Evolutionary conservation across 2,888 invertebrate genomes (phyloP), one percentile per base, ranked within the genome.

Genomic region (Synanthedon formicaeformis): DNA sequence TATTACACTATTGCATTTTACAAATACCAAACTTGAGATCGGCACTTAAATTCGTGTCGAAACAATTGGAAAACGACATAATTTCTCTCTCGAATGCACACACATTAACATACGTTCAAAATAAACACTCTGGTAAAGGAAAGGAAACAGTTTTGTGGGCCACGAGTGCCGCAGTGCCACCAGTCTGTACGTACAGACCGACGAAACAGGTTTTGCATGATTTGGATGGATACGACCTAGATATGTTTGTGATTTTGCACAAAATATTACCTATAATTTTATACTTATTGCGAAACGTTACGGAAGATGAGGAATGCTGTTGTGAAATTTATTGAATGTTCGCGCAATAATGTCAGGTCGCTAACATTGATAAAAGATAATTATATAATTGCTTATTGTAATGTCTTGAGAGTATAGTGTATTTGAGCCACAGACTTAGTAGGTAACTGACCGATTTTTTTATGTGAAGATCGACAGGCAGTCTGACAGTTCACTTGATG

Each of bases 61-160:
- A 60, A 49, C 23, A 59, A 52, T 40, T 61, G 60, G 61, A 67
- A 56, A 63, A 60, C 34, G 60, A 50, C 63, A 53, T 54, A 53
- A 60, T 63, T 62, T 34, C 53, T 67, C 65, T 49, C 69, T 65
- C 65, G 67, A 69, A 61, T 51, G 54, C 58, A 48, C 54, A 53
- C 52, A 63, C 55, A 70, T 66, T 65, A 71, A 72, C 67, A 59
- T 65, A n/a, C n/a, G 23, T 18, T 51, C 40, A 41, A 51, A 27
- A 49, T 49, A 49, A 49, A 49, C 18, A 49, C 6, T 18, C 14
- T 41, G 13, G 41, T 51, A 18, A 16, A 18, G 51, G n/a, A 13
- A 40, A n/a, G 55, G 61, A 70, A 68, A 65, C 72, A 73, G 75
- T 71, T 72, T 67, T 71, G 71, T 78, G 63, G 77, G 71, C 45